phyloP scores from a whole-genome alignment of 2,113 vertebrate species.

The Theropithecus gelada region DNA sequence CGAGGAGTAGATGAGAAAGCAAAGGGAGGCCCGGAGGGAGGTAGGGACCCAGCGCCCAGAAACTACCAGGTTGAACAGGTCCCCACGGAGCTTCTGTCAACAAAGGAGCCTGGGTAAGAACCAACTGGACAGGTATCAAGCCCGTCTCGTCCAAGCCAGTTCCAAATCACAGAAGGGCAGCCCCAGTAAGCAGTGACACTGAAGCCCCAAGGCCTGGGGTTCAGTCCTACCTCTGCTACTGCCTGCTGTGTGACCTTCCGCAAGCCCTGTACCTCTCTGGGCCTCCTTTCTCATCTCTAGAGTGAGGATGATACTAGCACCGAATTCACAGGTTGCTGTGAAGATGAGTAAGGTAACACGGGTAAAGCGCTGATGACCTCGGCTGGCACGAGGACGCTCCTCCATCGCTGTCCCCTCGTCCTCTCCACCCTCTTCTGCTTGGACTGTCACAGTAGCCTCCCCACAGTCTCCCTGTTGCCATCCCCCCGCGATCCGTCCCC shows the following conservation, averaged over 20 bases:
- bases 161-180: neutral
- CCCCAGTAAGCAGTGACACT: neutral
- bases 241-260: neutral
- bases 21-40: neutral
- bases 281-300: neutral
- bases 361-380: neutral
- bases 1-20: neutral
- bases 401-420: neutral
- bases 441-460: neutral
- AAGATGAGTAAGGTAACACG: neutral
- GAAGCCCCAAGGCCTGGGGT: neutral
- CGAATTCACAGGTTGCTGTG: neutral
- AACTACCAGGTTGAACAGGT: neutral
- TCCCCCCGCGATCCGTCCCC: neutral
- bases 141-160: neutral
- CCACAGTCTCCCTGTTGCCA: fast-evolving
- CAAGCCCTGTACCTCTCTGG: neutral
- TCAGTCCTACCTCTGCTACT: neutral
- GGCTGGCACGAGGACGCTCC: neutral
- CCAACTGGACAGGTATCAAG: neutral
- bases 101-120: neutral
- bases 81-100: neutral
- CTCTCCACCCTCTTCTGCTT: neutral
- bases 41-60: neutral
- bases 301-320: neutral